phyloP scores from a whole-genome alignment of 2,888 invertebrate genomes.

The Timandra comae region DNA sequence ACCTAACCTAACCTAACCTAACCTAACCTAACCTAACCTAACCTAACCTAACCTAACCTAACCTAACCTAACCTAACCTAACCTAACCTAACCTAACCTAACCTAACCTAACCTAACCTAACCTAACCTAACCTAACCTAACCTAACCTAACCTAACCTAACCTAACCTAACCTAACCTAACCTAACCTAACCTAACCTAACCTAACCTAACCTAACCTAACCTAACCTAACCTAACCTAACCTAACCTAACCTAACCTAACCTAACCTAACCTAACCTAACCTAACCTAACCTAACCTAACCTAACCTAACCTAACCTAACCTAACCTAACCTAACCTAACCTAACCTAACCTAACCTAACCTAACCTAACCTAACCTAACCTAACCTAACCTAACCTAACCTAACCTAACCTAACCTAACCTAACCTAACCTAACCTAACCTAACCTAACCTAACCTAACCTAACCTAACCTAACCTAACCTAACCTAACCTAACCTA shows the following conservation, averaged over 20 bases:
- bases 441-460: conserved; percentile 10
- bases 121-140: conserved; percentile 8
- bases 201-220: conserved; percentile 6
- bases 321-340: conserved; percentile 6
- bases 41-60: too few species aligned
- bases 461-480: conserved; percentile 10
- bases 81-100: conserved; percentile 9
- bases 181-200: too few species aligned
- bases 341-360: conserved; percentile 16
- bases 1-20: conserved; percentile 7
- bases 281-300: conserved; percentile 5
- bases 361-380: conserved; percentile 14
- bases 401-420: conserved; percentile 6
- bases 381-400: conserved; percentile 7
- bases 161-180: conserved; percentile 5
- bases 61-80: conserved; percentile 8
- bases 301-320: conserved; percentile 6
- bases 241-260: conserved; percentile 4
- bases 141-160: conserved; percentile 5
- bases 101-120: conserved; percentile 8
- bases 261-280: conserved; percentile 3
- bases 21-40: too few species aligned
- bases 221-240: too few species aligned
- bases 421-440: conserved; percentile 7
- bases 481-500: conserved; percentile 3